These are phyloP conservation scores for Diarsia mendica DNA, from an alignment of 2,888 invertebrate genomes.

Conservation along the genomic window DNA sequence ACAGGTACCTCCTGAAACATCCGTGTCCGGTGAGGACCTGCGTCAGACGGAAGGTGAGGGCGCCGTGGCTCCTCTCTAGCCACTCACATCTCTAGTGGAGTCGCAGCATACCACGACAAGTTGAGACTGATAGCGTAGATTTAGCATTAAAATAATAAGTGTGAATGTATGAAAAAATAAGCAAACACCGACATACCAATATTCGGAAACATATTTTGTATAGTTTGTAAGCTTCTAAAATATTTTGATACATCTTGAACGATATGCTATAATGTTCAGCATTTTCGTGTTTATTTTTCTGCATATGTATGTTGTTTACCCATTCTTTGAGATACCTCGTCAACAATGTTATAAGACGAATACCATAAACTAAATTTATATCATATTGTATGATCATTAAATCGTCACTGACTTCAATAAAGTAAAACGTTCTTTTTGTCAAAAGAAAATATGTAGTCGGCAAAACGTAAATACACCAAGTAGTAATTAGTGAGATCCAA, in stretches of 20 bases:
- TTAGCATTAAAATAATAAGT: neutral
- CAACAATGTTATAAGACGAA: constrained; percentile 7
- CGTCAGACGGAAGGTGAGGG: too few relatives aligned
- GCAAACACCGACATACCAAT: neutral
- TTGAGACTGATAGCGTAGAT: too few relatives aligned
- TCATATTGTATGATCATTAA: neutral
- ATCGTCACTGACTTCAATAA: fast-evolving
- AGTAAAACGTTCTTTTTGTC: fast-evolving
- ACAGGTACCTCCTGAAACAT: too few relatives aligned
- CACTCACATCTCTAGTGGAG: too few relatives aligned
- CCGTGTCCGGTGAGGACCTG: too few relatives aligned
- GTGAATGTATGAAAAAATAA: neutral
- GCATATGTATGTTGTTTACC: neutral
- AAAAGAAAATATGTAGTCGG: too few relatives aligned
- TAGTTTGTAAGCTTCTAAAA: constrained; percentile 9
- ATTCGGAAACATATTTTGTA: constrained; percentile 3
- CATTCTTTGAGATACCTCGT: constrained; percentile 4
- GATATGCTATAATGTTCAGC: neutral
- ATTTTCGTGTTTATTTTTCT: neutral
- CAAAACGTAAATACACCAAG: neutral
- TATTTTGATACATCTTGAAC: constrained; percentile 3
- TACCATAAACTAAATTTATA: constrained; percentile 14
- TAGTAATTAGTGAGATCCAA: constrained; percentile 13
- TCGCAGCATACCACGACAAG: too few relatives aligned
- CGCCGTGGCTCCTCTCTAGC: too few relatives aligned